Conservation (phyloP, 2,797 vertebrate genomes). For the Melanotaenia maccullochi region DNA sequence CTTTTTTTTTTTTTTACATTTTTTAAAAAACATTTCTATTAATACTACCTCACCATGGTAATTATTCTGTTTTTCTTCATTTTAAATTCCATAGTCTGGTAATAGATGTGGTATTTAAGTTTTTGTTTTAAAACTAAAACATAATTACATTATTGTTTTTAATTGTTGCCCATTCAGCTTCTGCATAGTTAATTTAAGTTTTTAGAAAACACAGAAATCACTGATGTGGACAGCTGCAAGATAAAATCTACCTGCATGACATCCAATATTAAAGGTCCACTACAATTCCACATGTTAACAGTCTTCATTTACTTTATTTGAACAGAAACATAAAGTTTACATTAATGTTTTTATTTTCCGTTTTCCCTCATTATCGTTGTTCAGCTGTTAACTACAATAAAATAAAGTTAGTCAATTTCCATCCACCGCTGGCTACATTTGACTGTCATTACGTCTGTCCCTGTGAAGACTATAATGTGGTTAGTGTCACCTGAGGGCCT, state of each 20-base stretch:
- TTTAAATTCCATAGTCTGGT: not conserved
- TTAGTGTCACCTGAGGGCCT: constrained; percentile 70
- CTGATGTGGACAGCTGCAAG: not conserved
- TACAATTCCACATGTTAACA: not conserved
- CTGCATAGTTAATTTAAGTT: not conserved
- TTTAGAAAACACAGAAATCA: not conserved
- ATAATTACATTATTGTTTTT: not conserved
- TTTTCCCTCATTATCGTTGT: not conserved
- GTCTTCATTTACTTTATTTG: not conserved
- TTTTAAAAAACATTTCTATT: constrained; percentile 4
- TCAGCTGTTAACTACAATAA: not conserved
- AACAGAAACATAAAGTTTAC: not conserved
- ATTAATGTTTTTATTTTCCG: not conserved
- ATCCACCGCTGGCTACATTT: constrained; percentile 13
- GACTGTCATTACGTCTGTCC: constrained; percentile 43
- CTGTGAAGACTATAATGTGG: constrained; percentile 62
- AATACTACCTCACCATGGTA: not conserved
- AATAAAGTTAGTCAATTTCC: constrained; percentile 10
- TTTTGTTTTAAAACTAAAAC: not conserved
- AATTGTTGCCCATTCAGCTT: not conserved
- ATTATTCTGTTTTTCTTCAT: not conserved
- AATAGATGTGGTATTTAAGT: not conserved
- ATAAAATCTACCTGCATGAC: not conserved
- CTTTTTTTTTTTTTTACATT: not conserved
- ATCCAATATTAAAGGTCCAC: not conserved